phyloP scores from a whole-genome alignment of 2,888 invertebrate genomes.

The Polydesmus complanatus region DNA sequence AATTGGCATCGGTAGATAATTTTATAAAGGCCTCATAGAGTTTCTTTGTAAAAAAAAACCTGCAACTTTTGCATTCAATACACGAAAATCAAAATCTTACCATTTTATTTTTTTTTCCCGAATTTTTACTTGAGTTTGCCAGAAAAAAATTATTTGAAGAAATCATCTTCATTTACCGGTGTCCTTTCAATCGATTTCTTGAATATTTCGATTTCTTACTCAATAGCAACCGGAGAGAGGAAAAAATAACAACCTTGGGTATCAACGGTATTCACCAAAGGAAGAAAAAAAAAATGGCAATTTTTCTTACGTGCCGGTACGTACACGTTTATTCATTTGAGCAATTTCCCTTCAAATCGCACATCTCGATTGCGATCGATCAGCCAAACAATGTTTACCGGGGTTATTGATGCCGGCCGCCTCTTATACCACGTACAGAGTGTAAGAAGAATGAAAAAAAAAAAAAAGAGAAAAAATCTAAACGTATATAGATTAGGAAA shows the following conservation, averaged over 20 bases:
- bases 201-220: neutral
- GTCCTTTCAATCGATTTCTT: neutral
- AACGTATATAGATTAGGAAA: neutral
- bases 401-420: neutral
- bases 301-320: neutral
- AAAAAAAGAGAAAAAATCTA: neutral
- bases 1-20: too few species aligned
- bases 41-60: too few species aligned
- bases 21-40: too few species aligned
- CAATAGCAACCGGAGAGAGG: neutral
- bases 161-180: neutral
- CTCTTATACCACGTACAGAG: too few species aligned
- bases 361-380: neutral
- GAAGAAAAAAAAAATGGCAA: neutral
- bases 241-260: too few species aligned
- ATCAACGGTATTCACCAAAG: too few species aligned
- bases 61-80: too few species aligned
- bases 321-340: neutral
- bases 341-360: neutral
- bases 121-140: too few species aligned
- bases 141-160: too few species aligned
- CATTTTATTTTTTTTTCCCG: too few species aligned
- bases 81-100: too few species aligned
- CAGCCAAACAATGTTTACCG: neutral
- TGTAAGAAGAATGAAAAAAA: neutral